Evolutionary conservation across 2,113 vertebrate species (phyloP).

Genomic region (Chinchilla lanigera): DNA sequence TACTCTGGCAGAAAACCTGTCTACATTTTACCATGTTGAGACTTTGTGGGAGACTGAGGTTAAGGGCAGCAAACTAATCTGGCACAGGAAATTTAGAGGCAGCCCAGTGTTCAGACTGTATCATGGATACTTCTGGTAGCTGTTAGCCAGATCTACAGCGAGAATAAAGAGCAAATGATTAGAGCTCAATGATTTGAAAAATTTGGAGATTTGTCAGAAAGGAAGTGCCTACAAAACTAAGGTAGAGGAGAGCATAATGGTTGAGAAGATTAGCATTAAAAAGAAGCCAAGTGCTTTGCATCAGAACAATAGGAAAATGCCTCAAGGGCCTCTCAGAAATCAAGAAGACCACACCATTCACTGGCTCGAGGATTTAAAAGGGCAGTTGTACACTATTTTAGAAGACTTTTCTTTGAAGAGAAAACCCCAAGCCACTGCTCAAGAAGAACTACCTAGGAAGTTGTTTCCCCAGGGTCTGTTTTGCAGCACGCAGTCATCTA

Average conservation of each 20-base stretch:
- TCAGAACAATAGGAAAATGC: not conserved
- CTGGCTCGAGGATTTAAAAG: not conserved
- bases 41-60: not conserved
- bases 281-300: not conserved
- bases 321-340: not conserved
- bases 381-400: not conserved
- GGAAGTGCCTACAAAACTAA: not conserved
- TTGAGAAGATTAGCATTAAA: not conserved
- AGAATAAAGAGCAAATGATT: not conserved
- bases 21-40: not conserved
- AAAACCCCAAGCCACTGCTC: not conserved
- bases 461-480: not conserved
- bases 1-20: not conserved
- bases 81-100: not conserved
- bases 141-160: not conserved
- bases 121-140: not conserved
- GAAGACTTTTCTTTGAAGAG: not conserved
- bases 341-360: not conserved
- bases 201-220: not conserved
- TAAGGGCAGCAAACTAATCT: not conserved
- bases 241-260: not conserved
- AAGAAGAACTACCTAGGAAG: not conserved
- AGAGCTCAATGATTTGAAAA: not conserved
- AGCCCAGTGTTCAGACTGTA: not conserved
- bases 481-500: not conserved